These are phyloP conservation scores for Pardalotus punctatus DNA, from an alignment of 2,113 vertebrate genomes.

Conservation along the genomic window DNA sequence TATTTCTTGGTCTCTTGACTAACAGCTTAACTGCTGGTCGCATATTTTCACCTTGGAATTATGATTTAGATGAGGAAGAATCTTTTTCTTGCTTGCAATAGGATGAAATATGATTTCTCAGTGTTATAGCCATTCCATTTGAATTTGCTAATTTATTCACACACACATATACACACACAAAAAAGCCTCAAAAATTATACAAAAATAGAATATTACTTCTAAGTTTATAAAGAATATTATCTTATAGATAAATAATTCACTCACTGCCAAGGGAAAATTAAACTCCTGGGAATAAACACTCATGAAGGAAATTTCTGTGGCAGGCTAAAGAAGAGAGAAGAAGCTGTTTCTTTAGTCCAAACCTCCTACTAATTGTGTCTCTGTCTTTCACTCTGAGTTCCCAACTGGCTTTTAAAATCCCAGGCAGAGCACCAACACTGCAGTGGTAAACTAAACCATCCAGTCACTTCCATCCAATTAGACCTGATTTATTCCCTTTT, in stretches of 20 bases:
- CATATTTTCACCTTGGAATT: neutral
- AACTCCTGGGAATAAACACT: neutral
- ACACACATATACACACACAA: neutral
- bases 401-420: neutral
- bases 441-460: neutral
- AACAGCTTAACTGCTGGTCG: neutral
- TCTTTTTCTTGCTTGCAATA: neutral
- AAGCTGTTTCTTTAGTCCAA: neutral
- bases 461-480: slow-evolving; percentile 1
- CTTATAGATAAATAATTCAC: neutral
- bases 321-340: neutral
- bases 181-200: neutral
- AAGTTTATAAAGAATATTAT: neutral
- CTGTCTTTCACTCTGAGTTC: neutral
- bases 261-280: neutral
- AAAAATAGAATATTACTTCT: neutral
- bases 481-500: neutral
- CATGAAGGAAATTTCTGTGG: neutral
- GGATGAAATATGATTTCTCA: neutral
- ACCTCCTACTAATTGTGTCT: neutral
- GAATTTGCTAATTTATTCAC: neutral
- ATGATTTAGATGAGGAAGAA: neutral
- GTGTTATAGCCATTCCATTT: neutral
- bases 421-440: neutral
- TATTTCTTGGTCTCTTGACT: neutral